These are phyloP conservation scores for Amblyornis subalaris DNA, from an alignment of 2,113 vertebrate species.

Conservation along the genomic window DNA sequence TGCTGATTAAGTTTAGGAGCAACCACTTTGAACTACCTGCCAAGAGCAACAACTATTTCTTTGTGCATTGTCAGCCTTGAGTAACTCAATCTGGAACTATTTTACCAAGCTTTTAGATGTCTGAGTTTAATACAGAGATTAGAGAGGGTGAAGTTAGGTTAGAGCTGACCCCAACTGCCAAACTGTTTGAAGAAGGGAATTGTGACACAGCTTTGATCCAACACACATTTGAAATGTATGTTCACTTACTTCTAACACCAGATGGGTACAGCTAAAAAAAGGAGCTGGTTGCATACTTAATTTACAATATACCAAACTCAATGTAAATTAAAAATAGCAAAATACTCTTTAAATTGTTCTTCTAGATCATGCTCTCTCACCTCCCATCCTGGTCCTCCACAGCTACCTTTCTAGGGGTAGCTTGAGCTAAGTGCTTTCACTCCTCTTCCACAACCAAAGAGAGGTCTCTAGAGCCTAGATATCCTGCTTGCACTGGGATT, in stretches of 20 bases:
- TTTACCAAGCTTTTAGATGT: neutral
- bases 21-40: neutral
- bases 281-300: neutral
- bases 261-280: neutral
- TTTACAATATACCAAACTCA: neutral
- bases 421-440: neutral
- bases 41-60: neutral
- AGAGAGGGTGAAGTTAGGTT: neutral
- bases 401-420: neutral
- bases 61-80: neutral
- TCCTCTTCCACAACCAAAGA: neutral
- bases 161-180: neutral
- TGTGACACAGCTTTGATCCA: slow-evolving; percentile 24
- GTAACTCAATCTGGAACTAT: slow-evolving; percentile 34
- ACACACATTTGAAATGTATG: neutral
- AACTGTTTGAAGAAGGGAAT: slow-evolving; percentile 5
- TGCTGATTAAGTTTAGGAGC: neutral
- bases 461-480: neutral
- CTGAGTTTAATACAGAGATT: neutral
- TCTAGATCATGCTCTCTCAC: neutral
- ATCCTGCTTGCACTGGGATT: neutral
- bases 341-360: neutral
- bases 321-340: neutral
- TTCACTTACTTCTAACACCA: neutral
- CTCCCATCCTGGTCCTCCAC: neutral